These are phyloP conservation scores for Bilobella aurantiaca DNA, from an alignment of 1,140 invertebrate genomes.

Conservation along the genomic window DNA sequence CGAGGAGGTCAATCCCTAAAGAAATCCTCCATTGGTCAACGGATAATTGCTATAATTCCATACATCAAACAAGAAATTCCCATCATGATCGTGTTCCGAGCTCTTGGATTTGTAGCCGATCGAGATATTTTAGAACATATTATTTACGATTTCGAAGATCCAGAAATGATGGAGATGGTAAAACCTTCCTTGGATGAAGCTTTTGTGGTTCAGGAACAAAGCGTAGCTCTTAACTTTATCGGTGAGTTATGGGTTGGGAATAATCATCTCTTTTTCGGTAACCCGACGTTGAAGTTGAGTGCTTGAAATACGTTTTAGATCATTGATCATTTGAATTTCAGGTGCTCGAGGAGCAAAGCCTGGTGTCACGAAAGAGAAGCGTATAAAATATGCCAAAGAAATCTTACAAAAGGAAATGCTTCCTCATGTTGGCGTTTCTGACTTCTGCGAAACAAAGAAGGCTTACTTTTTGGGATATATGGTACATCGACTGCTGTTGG, in stretches of 20 bases:
- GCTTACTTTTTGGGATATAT: constrained; percentile 97
- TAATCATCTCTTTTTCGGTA: too few species aligned
- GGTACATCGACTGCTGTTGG: constrained; percentile 89
- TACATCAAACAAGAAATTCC: constrained; percentile 99
- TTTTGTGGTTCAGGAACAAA: constrained; percentile 98
- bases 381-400: constrained; percentile 97
- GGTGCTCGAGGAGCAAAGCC: constrained; percentile 89
- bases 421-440: constrained; percentile 95
- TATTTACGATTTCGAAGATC: constrained; percentile 98
- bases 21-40: constrained; percentile 94
- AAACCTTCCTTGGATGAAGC: constrained; percentile 98
- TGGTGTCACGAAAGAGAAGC: constrained; percentile 95
- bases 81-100: constrained; percentile 96
- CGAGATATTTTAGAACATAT: constrained; percentile 97
- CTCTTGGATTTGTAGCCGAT: constrained; percentile 95
- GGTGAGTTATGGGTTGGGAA: constrained; percentile 16
- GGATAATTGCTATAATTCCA: constrained; percentile 93
- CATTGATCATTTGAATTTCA: constrained; percentile 11
- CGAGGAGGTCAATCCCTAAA: constrained; percentile 87
- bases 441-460: constrained; percentile 99
- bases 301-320: neutral
- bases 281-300: too few species aligned
- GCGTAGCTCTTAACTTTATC: constrained; percentile 96
- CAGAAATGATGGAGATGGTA: constrained; percentile 99
- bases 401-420: constrained; percentile 99